Conservation (phyloP, 2,888 invertebrate genomes). For the Clostera curtula region DNA sequence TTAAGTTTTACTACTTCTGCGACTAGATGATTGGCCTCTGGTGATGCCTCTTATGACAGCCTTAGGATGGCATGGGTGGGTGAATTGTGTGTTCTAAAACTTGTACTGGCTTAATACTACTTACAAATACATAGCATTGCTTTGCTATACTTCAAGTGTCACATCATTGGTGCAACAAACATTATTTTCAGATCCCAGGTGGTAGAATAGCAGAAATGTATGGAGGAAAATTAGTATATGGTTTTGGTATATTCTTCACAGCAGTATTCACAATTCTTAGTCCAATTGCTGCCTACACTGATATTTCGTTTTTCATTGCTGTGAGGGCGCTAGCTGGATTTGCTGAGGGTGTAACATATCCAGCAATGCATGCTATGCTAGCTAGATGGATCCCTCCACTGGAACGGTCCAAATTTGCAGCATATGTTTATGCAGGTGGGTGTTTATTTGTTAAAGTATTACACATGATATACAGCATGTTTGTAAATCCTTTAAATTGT, state of each 20-base stretch:
- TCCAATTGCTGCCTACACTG: conserved; percentile 84
- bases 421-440: conserved; percentile 87
- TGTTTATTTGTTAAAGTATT: conserved; percentile 7
- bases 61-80: no score
- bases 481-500: no score
- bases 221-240: conserved; percentile 92
- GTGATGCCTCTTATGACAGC: no score
- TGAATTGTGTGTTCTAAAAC: no score
- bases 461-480: no score
- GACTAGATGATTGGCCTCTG: no score
- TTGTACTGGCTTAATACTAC: no score
- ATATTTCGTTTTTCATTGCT: conserved; percentile 80
- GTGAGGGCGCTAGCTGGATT: conserved; percentile 88
- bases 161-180: neutral
- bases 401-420: conserved; percentile 92
- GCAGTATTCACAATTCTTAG: conserved; percentile 88
- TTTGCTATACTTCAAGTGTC: no score
- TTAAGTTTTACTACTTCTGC: no score
- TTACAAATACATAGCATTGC: no score
- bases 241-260: conserved; percentile 86
- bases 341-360: conserved; percentile 93
- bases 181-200: conserved; percentile 74
- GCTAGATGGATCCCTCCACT: conserved; percentile 95
- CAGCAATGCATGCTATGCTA: conserved; percentile 95
- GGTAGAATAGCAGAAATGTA: conserved; percentile 88